phyloP scores from a whole-genome alignment of 2,888 invertebrate species.

The Quadriops clusia region DNA sequence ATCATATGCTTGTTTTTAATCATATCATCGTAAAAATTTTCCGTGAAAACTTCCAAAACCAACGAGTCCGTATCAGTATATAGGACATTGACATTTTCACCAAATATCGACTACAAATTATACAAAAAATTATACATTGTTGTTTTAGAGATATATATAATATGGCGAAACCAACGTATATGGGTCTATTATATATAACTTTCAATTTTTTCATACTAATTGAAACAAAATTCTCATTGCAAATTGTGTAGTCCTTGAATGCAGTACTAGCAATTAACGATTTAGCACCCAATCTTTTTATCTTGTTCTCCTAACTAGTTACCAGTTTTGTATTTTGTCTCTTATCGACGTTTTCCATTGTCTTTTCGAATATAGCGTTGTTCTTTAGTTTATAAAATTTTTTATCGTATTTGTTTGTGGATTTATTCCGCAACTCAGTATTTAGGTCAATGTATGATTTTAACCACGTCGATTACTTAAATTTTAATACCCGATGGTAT shows the following conservation, averaged over 20 bases:
- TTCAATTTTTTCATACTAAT: conserved; percentile 23
- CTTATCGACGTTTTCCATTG: too few relatives aligned
- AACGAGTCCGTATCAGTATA: conserved; percentile 25
- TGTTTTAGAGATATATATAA: conserved; percentile 31
- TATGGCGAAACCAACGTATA: conserved; percentile 31
- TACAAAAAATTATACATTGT: conserved; percentile 32
- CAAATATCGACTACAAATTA: conserved; percentile 23
- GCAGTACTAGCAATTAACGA: conserved; percentile 23
- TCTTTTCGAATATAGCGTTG: too few relatives aligned
- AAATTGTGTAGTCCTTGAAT: conserved; percentile 24
- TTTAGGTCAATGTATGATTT: too few relatives aligned
- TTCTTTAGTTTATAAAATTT: too few relatives aligned
- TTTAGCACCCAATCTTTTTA: conserved; percentile 27
- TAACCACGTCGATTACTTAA: too few relatives aligned
- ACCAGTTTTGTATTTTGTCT: too few relatives aligned
- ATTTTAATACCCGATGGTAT: too few relatives aligned
- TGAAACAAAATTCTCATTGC: conserved; percentile 24
- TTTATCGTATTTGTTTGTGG: too few relatives aligned
- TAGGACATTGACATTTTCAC: conserved; percentile 17
- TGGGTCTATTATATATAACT: conserved; percentile 27
- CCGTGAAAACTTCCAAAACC: conserved; percentile 22
- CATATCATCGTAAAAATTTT: conserved; percentile 26
- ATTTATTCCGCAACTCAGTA: too few relatives aligned
- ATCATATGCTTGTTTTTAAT: conserved; percentile 13
- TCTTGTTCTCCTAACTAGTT: too few relatives aligned